Percentiles rank a stretch among this genome's conserved stretches.
phyloP scores from a whole-genome alignment of 2,888 invertebrate genomes.

The Microplitis deprimator region DNA sequence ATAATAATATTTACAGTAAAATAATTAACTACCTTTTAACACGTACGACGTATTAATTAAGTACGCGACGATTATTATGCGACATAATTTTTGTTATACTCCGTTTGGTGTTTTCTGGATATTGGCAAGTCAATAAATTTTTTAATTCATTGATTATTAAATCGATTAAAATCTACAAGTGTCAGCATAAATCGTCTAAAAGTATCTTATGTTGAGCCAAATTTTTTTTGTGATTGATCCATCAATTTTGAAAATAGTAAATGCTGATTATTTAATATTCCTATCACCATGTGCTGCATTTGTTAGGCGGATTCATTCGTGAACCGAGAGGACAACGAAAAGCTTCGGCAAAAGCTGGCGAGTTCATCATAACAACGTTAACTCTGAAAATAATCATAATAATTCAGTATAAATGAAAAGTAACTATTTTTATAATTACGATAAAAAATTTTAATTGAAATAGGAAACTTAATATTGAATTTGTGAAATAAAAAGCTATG shows the following conservation, averaged over 20 bases:
- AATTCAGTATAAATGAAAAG: not conserved
- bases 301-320: slow-evolving; percentile 72
- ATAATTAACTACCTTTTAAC: not conserved
- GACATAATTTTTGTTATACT: slow-evolving; percentile 9
- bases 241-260: not conserved
- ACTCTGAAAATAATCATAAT: slow-evolving; percentile 63
- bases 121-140: slow-evolving; percentile 1
- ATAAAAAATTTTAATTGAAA: not conserved
- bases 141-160: not conserved
- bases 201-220: not conserved
- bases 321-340: slow-evolving; percentile 71
- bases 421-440: not conserved
- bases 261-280: slow-evolving; percentile 19
- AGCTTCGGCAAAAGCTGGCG: slow-evolving; percentile 71
- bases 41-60: slow-evolving; percentile 11
- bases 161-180: not conserved
- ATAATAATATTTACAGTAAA: not conserved
- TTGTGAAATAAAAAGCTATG: too few species aligned
- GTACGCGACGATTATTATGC: slow-evolving; percentile 1
- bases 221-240: not conserved
- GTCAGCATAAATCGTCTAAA: not conserved
- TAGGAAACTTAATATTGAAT: too few species aligned
- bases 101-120: not conserved
- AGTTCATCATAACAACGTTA: slow-evolving; percentile 74
- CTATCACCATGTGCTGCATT: slow-evolving; percentile 72